A percentile compares a stretch with the other conserved stretches of the same genome.
Evolutionary conservation across 2,888 invertebrate species (phyloP).

Genomic region (Globia sparganii): DNA sequence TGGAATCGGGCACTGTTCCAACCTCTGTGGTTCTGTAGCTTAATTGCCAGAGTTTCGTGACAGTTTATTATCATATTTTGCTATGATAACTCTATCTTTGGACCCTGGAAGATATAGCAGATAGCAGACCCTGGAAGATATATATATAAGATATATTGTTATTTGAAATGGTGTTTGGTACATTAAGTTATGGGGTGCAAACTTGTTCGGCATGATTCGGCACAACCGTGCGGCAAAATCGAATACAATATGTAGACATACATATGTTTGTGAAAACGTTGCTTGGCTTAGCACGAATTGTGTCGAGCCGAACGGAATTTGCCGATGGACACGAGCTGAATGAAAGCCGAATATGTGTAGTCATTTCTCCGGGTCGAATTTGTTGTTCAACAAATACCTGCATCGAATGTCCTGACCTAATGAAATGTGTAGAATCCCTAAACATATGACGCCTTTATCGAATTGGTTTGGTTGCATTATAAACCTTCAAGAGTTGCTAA

Average conservation of each 20-base stretch:
- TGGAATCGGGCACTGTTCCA: constrained; percentile 42
- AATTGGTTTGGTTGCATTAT: neutral
- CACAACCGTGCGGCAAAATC: neutral
- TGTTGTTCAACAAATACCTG: neutral
- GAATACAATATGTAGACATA: too few species aligned
- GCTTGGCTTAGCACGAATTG: neutral
- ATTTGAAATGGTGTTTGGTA: neutral
- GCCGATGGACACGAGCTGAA: too few species aligned
- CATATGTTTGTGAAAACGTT: neutral
- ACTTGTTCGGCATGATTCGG: neutral
- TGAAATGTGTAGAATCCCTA: neutral
- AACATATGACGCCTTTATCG: neutral
- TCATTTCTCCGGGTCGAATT: too few species aligned
- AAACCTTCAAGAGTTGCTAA: neutral
- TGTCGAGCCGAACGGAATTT: neutral
- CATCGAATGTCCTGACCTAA: neutral
- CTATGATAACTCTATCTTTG: constrained; percentile 18
- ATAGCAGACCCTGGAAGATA: too few species aligned
- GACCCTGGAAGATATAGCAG: neutral
- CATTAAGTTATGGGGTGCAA: neutral
- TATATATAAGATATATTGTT: too few species aligned
- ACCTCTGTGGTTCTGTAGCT: constrained; percentile 12
- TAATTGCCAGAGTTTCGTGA: constrained; percentile 23
- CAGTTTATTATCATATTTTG: constrained; percentile 33
- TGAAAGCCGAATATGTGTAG: neutral